A percentile compares a stretch with the other conserved stretches of the same genome.
These are phyloP conservation scores for Agrilus mali DNA, from an alignment of 2,888 invertebrate genomes.

Conservation along the genomic window DNA sequence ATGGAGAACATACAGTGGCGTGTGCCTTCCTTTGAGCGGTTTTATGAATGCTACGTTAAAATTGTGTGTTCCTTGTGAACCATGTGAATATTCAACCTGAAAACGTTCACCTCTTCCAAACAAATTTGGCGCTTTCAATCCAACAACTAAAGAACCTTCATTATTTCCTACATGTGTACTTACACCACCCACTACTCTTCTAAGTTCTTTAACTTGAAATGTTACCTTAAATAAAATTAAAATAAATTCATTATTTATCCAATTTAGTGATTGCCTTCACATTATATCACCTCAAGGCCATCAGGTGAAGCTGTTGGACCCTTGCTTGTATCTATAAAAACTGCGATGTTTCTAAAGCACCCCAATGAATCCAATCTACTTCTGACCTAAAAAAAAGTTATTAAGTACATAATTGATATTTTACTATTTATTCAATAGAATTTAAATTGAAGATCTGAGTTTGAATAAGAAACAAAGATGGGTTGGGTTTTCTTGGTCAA, in stretches of 20 bases:
- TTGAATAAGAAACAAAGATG: too few species aligned
- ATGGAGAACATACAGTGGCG: conserved; percentile 44
- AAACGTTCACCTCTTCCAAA: conserved; percentile 78
- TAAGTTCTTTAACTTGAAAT: conserved; percentile 74
- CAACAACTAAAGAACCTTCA: conserved; percentile 71
- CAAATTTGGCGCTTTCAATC: conserved; percentile 69
- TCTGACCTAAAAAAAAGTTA: conserved; percentile 43
- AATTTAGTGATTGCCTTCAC: conserved; percentile 3
- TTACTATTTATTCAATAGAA: background rate
- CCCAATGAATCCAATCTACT: conserved; percentile 70
- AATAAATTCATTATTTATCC: background rate
- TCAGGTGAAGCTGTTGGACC: conserved; percentile 64
- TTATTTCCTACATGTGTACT: conserved; percentile 85
- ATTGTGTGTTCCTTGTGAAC: conserved; percentile 69
- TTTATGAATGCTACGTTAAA: conserved; percentile 70
- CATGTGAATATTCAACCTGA: conserved; percentile 73
- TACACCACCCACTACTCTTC: conserved; percentile 70
- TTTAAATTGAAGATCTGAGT: too few species aligned
- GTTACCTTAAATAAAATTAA: conserved; percentile 48
- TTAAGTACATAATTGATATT: background rate
- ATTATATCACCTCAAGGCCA: conserved; percentile 56
- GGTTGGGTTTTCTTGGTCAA: too few species aligned
- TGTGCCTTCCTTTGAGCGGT: conserved; percentile 61
- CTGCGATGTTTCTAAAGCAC: conserved; percentile 76
- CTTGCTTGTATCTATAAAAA: conserved; percentile 78